Conservation (phyloP, 2,888 invertebrate species). For the Lottia gigantea region DNA sequence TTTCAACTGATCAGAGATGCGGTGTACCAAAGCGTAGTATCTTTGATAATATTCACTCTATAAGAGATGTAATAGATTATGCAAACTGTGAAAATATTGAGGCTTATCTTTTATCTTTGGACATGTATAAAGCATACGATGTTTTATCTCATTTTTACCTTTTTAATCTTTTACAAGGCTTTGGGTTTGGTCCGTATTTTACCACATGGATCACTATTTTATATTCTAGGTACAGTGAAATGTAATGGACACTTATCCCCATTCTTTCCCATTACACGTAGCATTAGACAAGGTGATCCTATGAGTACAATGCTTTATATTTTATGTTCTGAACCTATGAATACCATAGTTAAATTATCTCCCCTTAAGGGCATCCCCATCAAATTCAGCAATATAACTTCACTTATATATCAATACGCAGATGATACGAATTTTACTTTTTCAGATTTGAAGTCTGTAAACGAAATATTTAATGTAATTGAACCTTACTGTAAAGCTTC, state of each 20-base stretch:
- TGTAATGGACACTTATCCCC: conserved; percentile 33
- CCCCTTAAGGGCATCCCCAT: neutral
- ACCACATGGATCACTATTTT: conserved; percentile 12
- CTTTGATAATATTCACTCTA: too few relatives aligned
- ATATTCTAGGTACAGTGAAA: conserved; percentile 27
- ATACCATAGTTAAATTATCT: neutral
- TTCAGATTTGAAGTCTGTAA: neutral
- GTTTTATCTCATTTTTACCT: conserved; percentile 37
- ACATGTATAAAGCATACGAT: conserved; percentile 44
- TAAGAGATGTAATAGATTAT: conserved; percentile 36
- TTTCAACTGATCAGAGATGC: conserved; percentile 39
- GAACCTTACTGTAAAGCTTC: neutral
- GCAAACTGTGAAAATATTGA: conserved; percentile 30
- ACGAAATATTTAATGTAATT: neutral
- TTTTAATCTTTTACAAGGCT: conserved; percentile 17
- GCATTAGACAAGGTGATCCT: neutral
- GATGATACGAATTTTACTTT: conserved; percentile 3
- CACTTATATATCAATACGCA: neutral
- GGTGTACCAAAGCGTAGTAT: conserved; percentile 34
- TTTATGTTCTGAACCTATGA: neutral
- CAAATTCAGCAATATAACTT: neutral
- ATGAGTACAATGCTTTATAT: neutral
- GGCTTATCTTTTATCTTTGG: conserved; percentile 34
- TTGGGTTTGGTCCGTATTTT: conserved; percentile 11
- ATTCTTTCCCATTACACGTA: neutral